Evolutionary conservation across 2,113 vertebrate genomes (phyloP).

Genomic region (Coracopsis vasa): DNA sequence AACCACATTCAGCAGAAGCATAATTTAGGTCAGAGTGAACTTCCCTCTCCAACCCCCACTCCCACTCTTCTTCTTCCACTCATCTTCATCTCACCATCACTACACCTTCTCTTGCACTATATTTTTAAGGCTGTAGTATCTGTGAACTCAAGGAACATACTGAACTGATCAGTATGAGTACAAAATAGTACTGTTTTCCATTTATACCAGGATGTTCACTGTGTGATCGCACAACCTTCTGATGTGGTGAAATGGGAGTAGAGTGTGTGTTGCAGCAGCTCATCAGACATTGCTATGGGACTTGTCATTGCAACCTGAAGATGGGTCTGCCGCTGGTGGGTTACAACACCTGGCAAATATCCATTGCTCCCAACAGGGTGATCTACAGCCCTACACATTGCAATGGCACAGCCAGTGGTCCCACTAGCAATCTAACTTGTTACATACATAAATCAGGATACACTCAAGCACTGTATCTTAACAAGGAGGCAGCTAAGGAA

Average conservation of each 20-base stretch:
- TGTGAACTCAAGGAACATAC: neutral
- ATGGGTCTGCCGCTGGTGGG: fast-evolving
- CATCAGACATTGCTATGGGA: neutral
- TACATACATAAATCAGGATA: neutral
- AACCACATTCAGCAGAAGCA: neutral
- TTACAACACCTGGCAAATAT: neutral
- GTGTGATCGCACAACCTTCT: neutral
- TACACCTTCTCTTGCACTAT: neutral
- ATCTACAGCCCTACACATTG: neutral
- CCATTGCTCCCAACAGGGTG: neutral
- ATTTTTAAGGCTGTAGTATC: neutral
- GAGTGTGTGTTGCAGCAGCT: neutral
- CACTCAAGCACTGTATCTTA: neutral
- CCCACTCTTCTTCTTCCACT: neutral
- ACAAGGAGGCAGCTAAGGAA: neutral
- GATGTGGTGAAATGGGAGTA: neutral
- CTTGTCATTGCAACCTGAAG: neutral
- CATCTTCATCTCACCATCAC: neutral
- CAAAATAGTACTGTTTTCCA: neutral
- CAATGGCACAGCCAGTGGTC: neutral
- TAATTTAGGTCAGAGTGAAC: neutral
- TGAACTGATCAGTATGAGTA: neutral
- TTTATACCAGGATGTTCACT: neutral
- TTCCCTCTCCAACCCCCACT: neutral
- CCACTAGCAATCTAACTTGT: neutral